Conservation (phyloP, 2,888 invertebrate species). For the Pogonocherus hispidulus region DNA sequence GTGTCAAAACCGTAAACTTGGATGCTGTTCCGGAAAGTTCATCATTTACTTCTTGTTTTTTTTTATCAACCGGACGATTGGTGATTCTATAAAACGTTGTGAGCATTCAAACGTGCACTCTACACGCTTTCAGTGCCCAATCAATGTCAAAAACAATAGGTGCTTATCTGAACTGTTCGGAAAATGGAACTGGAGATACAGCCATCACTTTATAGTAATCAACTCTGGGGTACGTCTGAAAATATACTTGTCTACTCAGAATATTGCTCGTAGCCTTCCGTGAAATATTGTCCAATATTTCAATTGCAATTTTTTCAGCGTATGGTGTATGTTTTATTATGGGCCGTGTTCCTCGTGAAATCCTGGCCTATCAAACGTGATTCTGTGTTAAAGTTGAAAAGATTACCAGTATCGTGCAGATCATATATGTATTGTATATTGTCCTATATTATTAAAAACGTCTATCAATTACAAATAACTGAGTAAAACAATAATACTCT, state of each 20-base stretch:
- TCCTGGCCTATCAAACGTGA: too few species aligned
- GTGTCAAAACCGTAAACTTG: not conserved
- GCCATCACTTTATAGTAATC: not conserved
- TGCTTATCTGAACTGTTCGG: not conserved
- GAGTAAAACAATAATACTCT: too few species aligned
- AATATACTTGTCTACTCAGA: not conserved
- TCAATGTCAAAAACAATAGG: conserved; percentile 18
- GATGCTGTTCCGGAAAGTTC: conserved; percentile 11
- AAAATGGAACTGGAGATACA: not conserved
- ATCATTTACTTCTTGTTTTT: conserved; percentile 4
- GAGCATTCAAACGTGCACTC: conserved; percentile 10
- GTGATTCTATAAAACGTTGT: conserved; percentile 8
- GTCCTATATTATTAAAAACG: too few species aligned
- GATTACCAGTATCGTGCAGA: too few species aligned
- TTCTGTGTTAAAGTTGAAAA: too few species aligned
- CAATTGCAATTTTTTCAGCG: too few species aligned
- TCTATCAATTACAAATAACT: too few species aligned
- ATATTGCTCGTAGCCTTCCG: too few species aligned
- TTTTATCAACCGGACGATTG: not conserved
- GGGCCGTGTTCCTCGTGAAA: too few species aligned
- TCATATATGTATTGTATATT: too few species aligned
- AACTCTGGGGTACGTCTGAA: not conserved
- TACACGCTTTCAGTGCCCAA: conserved; percentile 5
- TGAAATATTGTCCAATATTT: too few species aligned
- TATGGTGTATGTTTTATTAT: too few species aligned